Evolutionary conservation across 2,113 vertebrate genomes (phyloP).

Genomic region (Mustela lutreola): DNA sequence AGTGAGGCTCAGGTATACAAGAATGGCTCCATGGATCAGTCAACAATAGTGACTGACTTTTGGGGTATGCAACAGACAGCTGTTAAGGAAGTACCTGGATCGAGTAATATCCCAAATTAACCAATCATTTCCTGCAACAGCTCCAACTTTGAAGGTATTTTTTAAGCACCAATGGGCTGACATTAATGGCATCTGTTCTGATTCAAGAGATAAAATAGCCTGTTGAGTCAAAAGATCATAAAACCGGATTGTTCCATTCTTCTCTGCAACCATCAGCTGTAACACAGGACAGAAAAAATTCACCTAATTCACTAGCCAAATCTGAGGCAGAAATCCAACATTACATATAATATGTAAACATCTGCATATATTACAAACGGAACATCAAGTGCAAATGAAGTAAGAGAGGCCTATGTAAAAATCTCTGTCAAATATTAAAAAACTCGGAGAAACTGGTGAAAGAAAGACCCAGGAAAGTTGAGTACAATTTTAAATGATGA

Average conservation of each 20-base stretch:
- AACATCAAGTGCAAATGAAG: background rate
- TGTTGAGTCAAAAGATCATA: conserved; percentile 96
- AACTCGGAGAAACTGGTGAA: background rate
- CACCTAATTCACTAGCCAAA: conserved; percentile 3
- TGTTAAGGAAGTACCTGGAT: conserved; percentile 92
- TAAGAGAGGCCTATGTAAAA: background rate
- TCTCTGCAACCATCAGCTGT: conserved; percentile 98
- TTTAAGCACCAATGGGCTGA: conserved; percentile 97
- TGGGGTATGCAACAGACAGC: background rate
- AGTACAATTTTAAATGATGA: background rate
- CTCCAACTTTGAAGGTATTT: conserved; percentile 97
- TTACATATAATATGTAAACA: background rate
- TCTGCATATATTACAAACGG: background rate
- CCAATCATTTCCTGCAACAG: conserved; percentile 97
- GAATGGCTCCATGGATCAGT: background rate
- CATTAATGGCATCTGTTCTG: conserved; percentile 93
- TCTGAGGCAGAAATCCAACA: background rate
- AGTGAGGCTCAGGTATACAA: background rate
- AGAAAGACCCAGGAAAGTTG: background rate
- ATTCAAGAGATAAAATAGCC: conserved; percentile 96
- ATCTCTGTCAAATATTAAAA: background rate
- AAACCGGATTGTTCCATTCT: conserved; percentile 96
- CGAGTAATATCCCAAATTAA: conserved; percentile 97
- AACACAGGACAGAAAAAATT: conserved; percentile 63
- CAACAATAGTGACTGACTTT: background rate